Base-by-base conservation (phyloP, 92 coral and sea anemone genomes). In the Muricea muricata region DNA sequence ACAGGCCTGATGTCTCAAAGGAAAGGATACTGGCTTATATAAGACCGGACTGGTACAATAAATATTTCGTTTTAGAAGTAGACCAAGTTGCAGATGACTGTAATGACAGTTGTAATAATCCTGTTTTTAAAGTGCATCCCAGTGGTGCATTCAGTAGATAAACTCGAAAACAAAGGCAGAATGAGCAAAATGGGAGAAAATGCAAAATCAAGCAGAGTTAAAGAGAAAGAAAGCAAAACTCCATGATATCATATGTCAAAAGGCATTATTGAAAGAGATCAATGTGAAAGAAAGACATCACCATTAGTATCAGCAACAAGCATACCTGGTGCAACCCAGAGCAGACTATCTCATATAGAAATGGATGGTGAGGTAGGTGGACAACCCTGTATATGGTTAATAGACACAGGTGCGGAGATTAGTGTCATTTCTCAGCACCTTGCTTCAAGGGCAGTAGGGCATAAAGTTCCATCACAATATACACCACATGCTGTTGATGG, bases 361-460 rank as follows among this genome's bases (percentile, higher is more conserved):
- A 61, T 61, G 6, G 13, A 61, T 6, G 69, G 69, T 61, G 69
- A 61, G 25, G 69, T 61, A 3, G 69, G 69, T 61, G 69, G 69
- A 12, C 26, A 61, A 61, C 30, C 69, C 15, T 4, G 6, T 24
- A 24, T n/a, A n/a, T n/a, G n/a, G n/a, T n/a, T n/a, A n/a, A n/a
- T n/a, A n/a, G n/a, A n/a, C 4, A 55, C 63, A 55, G 3, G 3
- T 55, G 63, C 13, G 26, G 26, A 61, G 25, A 61, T 61, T 33
- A 61, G 69, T 61, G 69, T 61, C 25, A 61, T 61, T 13, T 61
- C 69, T 17, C 69, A 61, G 11, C 15, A 61, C 3, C 69, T 61
- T 12, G 69, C 69, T 61, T 61, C 31, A 32, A 61, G 1, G 30
- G 69, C 69, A 4, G 25, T 4, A 61, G 69, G 69, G 25, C 69